Conservation (phyloP, 2,113 vertebrate genomes). For the Sturnus vulgaris region DNA sequence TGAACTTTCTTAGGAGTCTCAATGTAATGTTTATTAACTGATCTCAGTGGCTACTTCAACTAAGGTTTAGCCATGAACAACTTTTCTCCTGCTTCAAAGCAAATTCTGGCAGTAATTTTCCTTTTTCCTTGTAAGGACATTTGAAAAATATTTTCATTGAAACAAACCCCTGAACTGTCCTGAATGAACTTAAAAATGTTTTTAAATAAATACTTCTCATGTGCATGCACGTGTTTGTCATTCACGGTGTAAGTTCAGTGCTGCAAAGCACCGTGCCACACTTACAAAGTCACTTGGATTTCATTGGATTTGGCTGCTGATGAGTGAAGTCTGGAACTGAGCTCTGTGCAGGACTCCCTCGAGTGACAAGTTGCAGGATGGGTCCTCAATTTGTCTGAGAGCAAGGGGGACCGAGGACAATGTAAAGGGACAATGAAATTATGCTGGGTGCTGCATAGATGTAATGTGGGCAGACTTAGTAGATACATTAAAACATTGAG, state of each 20-base stretch:
- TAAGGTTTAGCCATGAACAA: background rate
- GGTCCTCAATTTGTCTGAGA: background rate
- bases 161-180: background rate
- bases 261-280: background rate
- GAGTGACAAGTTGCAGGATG: accelerated
- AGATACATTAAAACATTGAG: background rate
- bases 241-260: background rate
- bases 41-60: background rate
- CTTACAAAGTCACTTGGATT: background rate
- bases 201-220: background rate
- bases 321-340: background rate
- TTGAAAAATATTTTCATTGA: background rate
- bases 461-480: background rate
- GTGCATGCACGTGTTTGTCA: background rate
- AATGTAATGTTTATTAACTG: background rate
- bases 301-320: background rate
- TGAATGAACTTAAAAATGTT: background rate
- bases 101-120: background rate
- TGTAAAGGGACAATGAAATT: background rate
- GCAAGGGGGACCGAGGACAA: background rate
- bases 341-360: background rate
- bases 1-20: background rate
- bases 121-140: background rate
- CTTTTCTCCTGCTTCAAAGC: background rate
- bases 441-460: accelerated